Evolutionary conservation across 2,797 vertebrate species (phyloP), one percentile per base, ranked within the genome.

Genomic region (Hylomyscus alleni): DNA sequence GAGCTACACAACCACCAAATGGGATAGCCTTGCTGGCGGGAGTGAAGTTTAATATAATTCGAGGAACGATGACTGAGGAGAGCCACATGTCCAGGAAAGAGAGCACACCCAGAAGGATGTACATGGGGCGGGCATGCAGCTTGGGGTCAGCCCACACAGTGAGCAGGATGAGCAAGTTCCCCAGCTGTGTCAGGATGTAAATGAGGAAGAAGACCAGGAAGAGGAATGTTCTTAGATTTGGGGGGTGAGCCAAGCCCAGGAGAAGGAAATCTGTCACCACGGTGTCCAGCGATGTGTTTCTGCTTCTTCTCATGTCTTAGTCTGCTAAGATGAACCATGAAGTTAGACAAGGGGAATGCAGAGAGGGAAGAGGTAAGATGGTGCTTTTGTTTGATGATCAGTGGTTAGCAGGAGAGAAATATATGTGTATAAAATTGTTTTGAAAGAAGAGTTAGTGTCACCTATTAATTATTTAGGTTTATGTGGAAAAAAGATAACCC

Each of bases 1-100:
- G 97, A 81, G 96, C 91, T 17, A 97, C 84, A 75, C 97, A 98
- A 34, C 94, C 97, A 11, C 56, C 90, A 50, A 93, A 96, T 0
- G 89, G 75, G 24, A 98, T 93, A 13, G 22, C 75, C 5, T 89
- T 96, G 14, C 85, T 94, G 19, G 77, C 65, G 2, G 91, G 54
- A 83, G 97, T 94, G 13, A 98, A 96, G 1, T 89, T 44, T 12
- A 98, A 11, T 8, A 97, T 93, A 13, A 97, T 0, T 4, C 58
- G 40, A 5, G 97, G 98, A 67, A 98, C 95, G 0, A 97, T 97
- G 81, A 97, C 94, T 0, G 97, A 96, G 40, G 97, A 98, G 80
- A 97, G 96, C 89, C 96, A 97, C 94, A 98, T 96, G 82, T 98
- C 98, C 40, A 98, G 84, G 87, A 97, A 96, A 0, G 97, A 98